Evolutionary conservation across 1,140 invertebrate genomes (phyloP), one percentile per base, ranked within the genome.

Genomic region (Neoseiulus cucumeris): DNA sequence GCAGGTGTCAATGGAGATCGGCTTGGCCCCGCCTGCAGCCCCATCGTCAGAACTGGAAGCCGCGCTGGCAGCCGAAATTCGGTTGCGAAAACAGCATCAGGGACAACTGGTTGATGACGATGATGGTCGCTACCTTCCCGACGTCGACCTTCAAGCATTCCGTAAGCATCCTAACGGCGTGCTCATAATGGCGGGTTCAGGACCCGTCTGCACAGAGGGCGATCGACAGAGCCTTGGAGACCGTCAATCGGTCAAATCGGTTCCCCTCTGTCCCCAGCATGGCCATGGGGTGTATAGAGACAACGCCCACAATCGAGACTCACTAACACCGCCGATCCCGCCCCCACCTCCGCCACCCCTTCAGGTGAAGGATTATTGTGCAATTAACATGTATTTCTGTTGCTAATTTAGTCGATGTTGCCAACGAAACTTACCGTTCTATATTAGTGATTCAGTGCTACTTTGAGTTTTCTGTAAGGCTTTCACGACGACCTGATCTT

Each of bases 141-240:
- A 59, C 51, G 51, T 59, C 14, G 51, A 59, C 51, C 51, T 59
- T 59, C 51, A 59, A 33, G 51, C 51, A 59, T 59, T 59, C 51
- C 51, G 51, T 59, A 59, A 59, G 51, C 51, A 59, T 33, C 51
- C 51, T 33, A 59, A 59, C 33, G 51, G 51, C 25, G 51, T 59
- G 51, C 51, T 59, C 33, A 59, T 59, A 25, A 59, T 59, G 51
- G 51, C 51, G 25, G 51, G 51, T 59, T 59, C 51, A 20, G 51
- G 51, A 33, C 51, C 51, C 22, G 51, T 59, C 12, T 59, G 51
- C 22, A 33, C 51, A 25, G 51, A 59, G 12, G 51, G 51, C 51
- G 51, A 59, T 33, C 25, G 51, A 12, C 51, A 59, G 51, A 59
- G 51, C 22, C 51, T 59, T 17, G 51, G 51, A 25, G 51, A 59